phyloP scores from a whole-genome alignment of 2,113 vertebrate species.

The Channa argus region DNA sequence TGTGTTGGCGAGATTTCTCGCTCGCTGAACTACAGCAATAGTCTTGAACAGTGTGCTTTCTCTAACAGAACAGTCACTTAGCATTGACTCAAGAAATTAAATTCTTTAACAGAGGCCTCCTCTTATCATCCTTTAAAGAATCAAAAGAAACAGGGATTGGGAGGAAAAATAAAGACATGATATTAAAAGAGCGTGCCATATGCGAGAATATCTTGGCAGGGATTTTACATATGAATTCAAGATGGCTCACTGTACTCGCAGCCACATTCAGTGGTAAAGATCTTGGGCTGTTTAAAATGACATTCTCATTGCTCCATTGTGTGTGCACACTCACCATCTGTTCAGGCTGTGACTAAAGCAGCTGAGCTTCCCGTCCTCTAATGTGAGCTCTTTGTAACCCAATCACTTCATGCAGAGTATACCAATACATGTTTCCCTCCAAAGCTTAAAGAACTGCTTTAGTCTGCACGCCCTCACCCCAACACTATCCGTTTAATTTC shows the following conservation, averaged over 20 bases:
- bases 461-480: slow-evolving; percentile 29
- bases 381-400: slow-evolving; percentile 36
- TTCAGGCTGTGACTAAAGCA: slow-evolving; percentile 31
- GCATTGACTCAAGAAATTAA: slow-evolving; percentile 47
- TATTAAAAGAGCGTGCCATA: slow-evolving; percentile 15
- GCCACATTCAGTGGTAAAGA: slow-evolving; percentile 29
- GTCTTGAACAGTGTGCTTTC: slow-evolving; percentile 49
- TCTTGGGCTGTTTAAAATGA: slow-evolving; percentile 36
- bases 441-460: slow-evolving; percentile 45
- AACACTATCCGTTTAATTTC: slow-evolving; percentile 63
- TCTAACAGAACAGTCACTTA: slow-evolving; percentile 53
- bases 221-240: slow-evolving; percentile 24
- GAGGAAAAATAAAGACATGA: slow-evolving; percentile 25
- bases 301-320: slow-evolving; percentile 29
- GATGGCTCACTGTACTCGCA: slow-evolving; percentile 1
- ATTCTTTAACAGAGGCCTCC: slow-evolving; percentile 38
- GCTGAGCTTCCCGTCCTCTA: slow-evolving; percentile 31
- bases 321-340: slow-evolving; percentile 40
- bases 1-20: slow-evolving; percentile 64
- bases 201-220: slow-evolving; percentile 16
- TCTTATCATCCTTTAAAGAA: slow-evolving; percentile 29
- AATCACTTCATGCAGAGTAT: slow-evolving; percentile 16
- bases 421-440: neutral
- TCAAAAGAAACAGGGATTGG: slow-evolving; percentile 30
- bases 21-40: slow-evolving; percentile 61